Percentiles rank a stretch among this genome's conserved stretches.
These are phyloP conservation scores for Neria commutata DNA, from an alignment of 2,888 invertebrate genomes.

Conservation along the genomic window DNA sequence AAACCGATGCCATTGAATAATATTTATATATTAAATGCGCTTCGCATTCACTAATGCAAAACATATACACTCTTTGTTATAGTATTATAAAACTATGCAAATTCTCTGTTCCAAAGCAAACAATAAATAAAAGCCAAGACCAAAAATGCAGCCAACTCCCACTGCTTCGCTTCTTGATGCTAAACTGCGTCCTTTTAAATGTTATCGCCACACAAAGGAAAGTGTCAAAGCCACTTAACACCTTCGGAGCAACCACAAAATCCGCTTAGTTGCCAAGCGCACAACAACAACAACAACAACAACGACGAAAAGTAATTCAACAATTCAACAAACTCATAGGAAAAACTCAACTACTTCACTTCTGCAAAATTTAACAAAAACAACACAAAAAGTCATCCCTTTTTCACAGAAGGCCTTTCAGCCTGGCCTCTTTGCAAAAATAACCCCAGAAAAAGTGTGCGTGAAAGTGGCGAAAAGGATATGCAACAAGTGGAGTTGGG, in stretches of 20 bases:
- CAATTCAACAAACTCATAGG: too few species aligned
- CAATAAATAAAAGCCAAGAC: too few species aligned
- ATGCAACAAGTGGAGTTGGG: constrained; percentile 30
- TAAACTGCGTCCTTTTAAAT: not conserved
- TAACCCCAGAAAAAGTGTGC: not conserved
- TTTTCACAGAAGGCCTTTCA: too few species aligned
- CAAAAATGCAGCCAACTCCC: too few species aligned
- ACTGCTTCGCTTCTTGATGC: too few species aligned
- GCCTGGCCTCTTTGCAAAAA: not conserved
- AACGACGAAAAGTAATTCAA: constrained; percentile 35
- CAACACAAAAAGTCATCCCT: constrained; percentile 30
- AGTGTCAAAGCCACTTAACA: constrained; percentile 56
- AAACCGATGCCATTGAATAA: too few species aligned
- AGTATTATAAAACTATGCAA: too few species aligned
- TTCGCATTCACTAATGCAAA: too few species aligned
- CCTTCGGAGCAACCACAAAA: constrained; percentile 50
- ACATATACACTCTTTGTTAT: too few species aligned
- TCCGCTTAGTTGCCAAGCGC: constrained; percentile 53
- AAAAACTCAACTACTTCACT: constrained; percentile 34
- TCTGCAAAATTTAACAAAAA: constrained; percentile 56
- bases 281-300: constrained; percentile 45
- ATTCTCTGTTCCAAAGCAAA: too few species aligned
- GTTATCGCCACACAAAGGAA: constrained; percentile 30
- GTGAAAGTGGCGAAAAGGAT: constrained; percentile 23
- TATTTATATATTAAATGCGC: too few species aligned